Evolutionary conservation across 1,140 invertebrate genomes (phyloP).

Genomic region (Drosophila orena): DNA sequence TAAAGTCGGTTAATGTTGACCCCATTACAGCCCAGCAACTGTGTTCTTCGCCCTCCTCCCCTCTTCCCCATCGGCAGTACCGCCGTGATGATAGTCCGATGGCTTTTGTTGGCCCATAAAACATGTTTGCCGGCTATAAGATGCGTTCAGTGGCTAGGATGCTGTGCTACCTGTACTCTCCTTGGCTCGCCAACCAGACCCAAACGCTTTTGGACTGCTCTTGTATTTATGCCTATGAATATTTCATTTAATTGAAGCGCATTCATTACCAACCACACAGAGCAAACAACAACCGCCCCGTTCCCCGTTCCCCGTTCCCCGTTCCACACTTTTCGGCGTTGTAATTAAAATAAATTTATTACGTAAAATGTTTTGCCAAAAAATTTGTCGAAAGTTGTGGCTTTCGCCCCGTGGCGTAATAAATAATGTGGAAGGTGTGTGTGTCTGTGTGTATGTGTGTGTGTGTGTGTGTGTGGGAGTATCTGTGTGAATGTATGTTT

Average conservation of each 20-base stretch:
- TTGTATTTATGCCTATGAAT: conserved; percentile 80
- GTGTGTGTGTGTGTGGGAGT: conserved; percentile 15
- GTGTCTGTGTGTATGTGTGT: conserved; percentile 16
- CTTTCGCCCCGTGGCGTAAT: conserved; percentile 61
- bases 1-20: conserved; percentile 37
- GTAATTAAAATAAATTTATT: conserved; percentile 84
- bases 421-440: conserved; percentile 63
- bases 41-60: not conserved
- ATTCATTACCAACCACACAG: conserved; percentile 71
- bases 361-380: conserved; percentile 82
- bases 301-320: not conserved
- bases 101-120: conserved; percentile 62
- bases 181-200: not conserved
- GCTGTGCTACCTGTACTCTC: conserved; percentile 11
- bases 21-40: conserved; percentile 5
- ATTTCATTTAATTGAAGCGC: conserved; percentile 83
- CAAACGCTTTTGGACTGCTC: conserved; percentile 13
- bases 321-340: conserved; percentile 67
- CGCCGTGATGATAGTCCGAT: conserved; percentile 33
- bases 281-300: conserved; percentile 4
- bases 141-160: conserved; percentile 31
- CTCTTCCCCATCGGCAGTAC: not conserved
- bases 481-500: conserved; percentile 53
- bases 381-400: conserved; percentile 81
- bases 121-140: conserved; percentile 63